phyloP scores from a whole-genome alignment of 2,888 invertebrate genomes.

The Axea sp. region DNA sequence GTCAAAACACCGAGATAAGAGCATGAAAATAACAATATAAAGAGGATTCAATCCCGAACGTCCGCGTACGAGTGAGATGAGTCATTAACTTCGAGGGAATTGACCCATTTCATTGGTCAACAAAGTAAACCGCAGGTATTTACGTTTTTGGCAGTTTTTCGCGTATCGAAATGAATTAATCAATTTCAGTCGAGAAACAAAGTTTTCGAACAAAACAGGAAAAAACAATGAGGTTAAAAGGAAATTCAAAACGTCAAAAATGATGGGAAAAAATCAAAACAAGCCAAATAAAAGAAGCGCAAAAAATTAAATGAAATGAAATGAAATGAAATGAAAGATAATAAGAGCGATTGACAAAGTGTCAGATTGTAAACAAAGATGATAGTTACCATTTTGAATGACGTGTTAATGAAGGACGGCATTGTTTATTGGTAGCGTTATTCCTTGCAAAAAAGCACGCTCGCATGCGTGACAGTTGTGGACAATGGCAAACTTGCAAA shows the following conservation, averaged over 20 bases:
- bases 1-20: slow-evolving; percentile 20
- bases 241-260: no score
- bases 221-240: no score
- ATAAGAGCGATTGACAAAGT: slow-evolving; percentile 4
- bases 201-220: no score
- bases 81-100: slow-evolving; percentile 35
- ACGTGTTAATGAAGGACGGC: slow-evolving; percentile 12
- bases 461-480: background rate
- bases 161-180: no score
- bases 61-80: slow-evolving; percentile 14
- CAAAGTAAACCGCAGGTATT: slow-evolving; percentile 4
- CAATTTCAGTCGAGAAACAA: no score
- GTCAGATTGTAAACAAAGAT: slow-evolving; percentile 32
- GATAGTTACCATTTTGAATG: slow-evolving; percentile 51
- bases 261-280: no score
- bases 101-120: slow-evolving; percentile 46
- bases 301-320: background rate
- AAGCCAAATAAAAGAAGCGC: no score
- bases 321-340: background rate
- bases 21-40: slow-evolving; percentile 11
- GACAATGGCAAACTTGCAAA: background rate
- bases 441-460: slow-evolving; percentile 4
- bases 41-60: slow-evolving; percentile 8
- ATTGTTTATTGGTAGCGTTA: slow-evolving; percentile 9
- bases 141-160: no score